Base-by-base conservation (phyloP, 2,797 vertebrate species). In the Sebastes cheni region DNA sequence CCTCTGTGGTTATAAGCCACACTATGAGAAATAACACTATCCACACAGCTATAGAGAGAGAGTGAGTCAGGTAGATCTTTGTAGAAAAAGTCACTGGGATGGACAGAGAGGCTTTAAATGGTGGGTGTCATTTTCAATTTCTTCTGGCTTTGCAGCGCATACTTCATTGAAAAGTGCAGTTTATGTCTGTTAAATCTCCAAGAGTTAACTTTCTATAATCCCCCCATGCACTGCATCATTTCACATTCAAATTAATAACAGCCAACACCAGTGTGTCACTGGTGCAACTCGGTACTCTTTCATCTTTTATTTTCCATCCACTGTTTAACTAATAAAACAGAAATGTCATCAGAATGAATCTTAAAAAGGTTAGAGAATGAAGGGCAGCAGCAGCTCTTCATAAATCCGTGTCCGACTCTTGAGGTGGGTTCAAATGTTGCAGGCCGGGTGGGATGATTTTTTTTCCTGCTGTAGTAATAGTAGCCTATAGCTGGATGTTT, bases 401-500 rank as follows among this genome's bases (percentile, higher is more conserved):
- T 79, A 16, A 79, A 78, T 74, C 72, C 72, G 52, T 54, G 34
- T 67, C 42, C 50, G 55, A 80, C 68, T 79, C 25, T 20, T 55
- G 25, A 46, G 30, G 16, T 14, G 67, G 30, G 29, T 25, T 86
- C 50, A 81, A 76, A 80, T 75, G 65, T 58, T 82, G 42, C 30
- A 62, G 72, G 60, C 25, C 42, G 58, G 73, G 34, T 71, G 56
- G 64, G 65, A 42, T 59, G 50, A 77, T 69, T 14, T 67, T 58
- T 75, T 36, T 67, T 66, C 54, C 78, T 58, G 13, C 46, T 66
- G 66, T 42, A 76, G 81, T 80, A 72, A 85, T 46, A 61, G 85
- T 29, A 56, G 76, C 81, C 80, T 81, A 74, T 71, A 89, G 84
- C 65, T 61, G 70, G 30, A 60, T 82, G 82, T 86, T 80, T 83